Conservation (phyloP, 2,888 invertebrate genomes). For the Lamellibrachia columna region DNA sequence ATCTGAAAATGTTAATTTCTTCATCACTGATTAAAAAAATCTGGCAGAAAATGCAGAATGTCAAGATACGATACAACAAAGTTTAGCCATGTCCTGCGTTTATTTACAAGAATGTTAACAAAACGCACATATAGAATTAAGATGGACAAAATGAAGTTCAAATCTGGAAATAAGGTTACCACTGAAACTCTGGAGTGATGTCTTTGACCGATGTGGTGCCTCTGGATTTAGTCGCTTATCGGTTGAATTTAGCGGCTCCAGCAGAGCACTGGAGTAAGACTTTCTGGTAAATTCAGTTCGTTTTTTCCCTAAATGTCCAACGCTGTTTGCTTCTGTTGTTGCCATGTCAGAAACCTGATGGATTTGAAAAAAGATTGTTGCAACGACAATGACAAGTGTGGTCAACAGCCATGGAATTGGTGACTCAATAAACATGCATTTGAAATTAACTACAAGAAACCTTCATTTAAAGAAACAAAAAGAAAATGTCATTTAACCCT, state of each 20-base stretch:
- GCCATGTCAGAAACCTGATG: neutral
- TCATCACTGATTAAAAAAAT: neutral
- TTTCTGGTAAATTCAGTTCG: neutral
- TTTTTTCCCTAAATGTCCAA: neutral
- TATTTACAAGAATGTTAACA: neutral
- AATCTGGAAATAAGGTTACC: neutral
- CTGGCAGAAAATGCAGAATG: neutral
- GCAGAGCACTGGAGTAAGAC: neutral
- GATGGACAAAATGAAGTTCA: neutral
- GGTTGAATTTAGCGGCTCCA: neutral
- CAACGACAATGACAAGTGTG: neutral
- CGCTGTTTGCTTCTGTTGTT: neutral
- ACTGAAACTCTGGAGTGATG: neutral
- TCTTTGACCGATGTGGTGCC: neutral
- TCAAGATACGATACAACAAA: neutral
- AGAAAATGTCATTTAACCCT: no score
- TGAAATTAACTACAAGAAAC: no score
- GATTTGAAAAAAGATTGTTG: neutral
- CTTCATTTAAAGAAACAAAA: no score
- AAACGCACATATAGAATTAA: no score
- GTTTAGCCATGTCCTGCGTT: neutral
- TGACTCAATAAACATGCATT: no score
- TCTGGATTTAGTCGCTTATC: slow-evolving; percentile 1
- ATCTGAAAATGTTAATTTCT: neutral
- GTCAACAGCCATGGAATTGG: no score